These are phyloP conservation scores for Eidolon helvum DNA, from an alignment of 2,113 vertebrate genomes.

Conservation along the genomic window DNA sequence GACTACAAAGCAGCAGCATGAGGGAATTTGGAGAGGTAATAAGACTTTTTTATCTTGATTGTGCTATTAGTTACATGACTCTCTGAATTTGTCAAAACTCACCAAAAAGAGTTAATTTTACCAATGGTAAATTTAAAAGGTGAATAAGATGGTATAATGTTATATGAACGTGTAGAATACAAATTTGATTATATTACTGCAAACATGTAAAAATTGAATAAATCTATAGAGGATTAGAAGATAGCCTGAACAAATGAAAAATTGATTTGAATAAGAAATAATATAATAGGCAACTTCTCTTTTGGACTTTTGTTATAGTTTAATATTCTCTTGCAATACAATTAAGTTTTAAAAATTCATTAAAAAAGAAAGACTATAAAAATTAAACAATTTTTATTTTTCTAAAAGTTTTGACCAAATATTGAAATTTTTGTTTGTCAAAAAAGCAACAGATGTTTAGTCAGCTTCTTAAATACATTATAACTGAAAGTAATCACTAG, in stretches of 20 bases:
- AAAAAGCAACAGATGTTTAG: not conserved
- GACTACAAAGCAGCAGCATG: not conserved
- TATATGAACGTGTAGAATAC: not conserved
- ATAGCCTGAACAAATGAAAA: not conserved
- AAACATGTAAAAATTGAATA: not conserved
- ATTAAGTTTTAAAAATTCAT: not conserved
- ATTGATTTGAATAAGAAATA: not conserved
- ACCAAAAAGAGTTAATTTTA: not conserved
- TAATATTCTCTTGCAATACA: not conserved
- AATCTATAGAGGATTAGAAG: not conserved
- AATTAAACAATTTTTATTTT: not conserved
- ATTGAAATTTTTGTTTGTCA: not conserved
- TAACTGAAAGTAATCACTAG: not conserved
- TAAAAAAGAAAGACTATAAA: not conserved
- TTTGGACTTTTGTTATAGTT: not conserved
- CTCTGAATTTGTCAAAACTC: not conserved
- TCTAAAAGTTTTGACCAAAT: not conserved
- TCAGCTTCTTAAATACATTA: not conserved
- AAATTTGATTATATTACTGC: not conserved
- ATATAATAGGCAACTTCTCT: not conserved
- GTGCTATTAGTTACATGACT: not conserved
- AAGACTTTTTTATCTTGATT: not conserved
- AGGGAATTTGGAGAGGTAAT: not conserved
- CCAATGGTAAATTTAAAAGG: not conserved
- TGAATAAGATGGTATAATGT: not conserved